Base-by-base conservation (phyloP, 1,140 invertebrate genomes). In the Druon quercuslanigerum region DNA sequence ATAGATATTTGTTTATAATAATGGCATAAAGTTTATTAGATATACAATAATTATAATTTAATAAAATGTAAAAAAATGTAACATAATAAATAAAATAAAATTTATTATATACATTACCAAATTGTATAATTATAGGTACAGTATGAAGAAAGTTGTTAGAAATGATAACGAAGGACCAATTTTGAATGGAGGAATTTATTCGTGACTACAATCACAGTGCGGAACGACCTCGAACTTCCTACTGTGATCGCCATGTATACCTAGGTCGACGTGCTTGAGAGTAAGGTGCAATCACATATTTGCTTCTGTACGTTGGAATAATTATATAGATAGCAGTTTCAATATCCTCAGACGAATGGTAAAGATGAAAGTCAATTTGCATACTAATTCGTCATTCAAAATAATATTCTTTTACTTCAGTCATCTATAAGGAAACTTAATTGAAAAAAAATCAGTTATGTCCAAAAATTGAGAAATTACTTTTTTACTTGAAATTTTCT, bases 201-300 rank as follows among this genome's bases (percentile, higher is more conserved):
- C 60, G 60, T 66, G 25, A 60, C 57, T 60, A 46, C 6, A 52
- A 71, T 60, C 20, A 46, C 33, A 73, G 79, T 76, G 81, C 80
- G 81, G 77, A 84, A 84, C 81, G 83, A 83, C 83, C 83, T 85
- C 84, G 84, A 85, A 84, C 83, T 81, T 83, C 83, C 80, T 75
- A 79, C 77, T 83, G 77, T 73, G 78, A 66, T 66, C 60, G 60
- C 60, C 60, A 66, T n/a, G 14, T 66, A 66, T 40, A 66, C 60
- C 60, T 66, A 66, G 60, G 60, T 46, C 60, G 60, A 66, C 25
- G 25, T 66, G 25, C 57, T 66, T 60, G 20, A 60, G 25, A 3
- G 25, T 33, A 5, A 60, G 56, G 56, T 13, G 57, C 57, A 66
- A 66, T 66, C 40, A 66, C 40, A 66, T 66, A 66, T 16, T 66